Evolutionary conservation across 1,140 invertebrate species (phyloP), one percentile per base, ranked within the genome.

Genomic region (Bombus confusus): DNA sequence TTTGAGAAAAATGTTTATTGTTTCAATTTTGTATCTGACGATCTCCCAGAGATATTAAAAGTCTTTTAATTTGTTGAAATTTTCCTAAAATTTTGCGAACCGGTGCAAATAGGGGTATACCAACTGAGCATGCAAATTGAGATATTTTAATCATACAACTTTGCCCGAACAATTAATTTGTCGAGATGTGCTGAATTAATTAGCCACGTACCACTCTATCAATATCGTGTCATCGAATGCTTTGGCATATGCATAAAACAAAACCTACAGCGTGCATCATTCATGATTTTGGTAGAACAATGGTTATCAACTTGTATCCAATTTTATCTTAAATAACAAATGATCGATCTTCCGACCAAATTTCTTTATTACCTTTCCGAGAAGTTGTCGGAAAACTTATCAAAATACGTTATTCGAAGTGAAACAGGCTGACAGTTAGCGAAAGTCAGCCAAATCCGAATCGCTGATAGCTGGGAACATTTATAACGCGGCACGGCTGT

Each of bases 391-490:
- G 4, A n/a, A n/a, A 62, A 62, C 28, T 37, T 71, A 71, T 71
- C 22, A n/a, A 72, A 52, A 57, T n/a, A 28, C 5, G 28, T 15
- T 5, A 15, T 28, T 28, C 25, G 22, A 10, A 1, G 6, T 18
- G 15, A 76, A 22, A 76, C 3, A 25, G 37, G 10, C 15, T 15
- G 57, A 43, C 3, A 34, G 18, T 2, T 3, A 18, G 12, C 22
- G 41, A n/a, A 66, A 22, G 9, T 76, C n/a, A 39, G 66, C 15
- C 18, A 22, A 52, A 57, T 34, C 39, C 52, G 80, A 81, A 47
- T 74, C 62, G 34, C 39, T 39, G 80, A 43, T 64, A 73, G n/a
- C 39, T 13, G n/a, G 5, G 37, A 73, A 72, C 77, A 83, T 83
- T 83, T 83, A 77, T 77, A 83, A 68, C 81, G 8, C 2, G 18